Evolutionary conservation across 2,888 invertebrate species (phyloP).

Genomic region (Chaitophorus viminalis): DNA sequence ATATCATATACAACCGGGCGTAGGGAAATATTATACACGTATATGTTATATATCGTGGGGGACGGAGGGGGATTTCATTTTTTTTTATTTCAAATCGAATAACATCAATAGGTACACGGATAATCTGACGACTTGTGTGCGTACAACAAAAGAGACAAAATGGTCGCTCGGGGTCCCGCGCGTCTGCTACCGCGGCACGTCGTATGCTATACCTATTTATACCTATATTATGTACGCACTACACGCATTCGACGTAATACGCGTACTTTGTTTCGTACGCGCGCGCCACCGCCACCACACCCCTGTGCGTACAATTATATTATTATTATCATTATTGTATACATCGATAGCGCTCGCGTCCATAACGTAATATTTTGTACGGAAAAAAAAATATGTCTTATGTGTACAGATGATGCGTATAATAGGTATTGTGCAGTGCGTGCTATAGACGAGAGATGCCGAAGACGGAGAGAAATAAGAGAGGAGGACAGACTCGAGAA

Average conservation of each 20-base stretch:
- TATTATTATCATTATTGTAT: no score
- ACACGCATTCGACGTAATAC: not conserved
- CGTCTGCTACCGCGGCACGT: not conserved
- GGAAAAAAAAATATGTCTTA: no score
- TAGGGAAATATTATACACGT: not conserved
- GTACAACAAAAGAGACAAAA: conserved; percentile 57
- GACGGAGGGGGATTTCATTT: not conserved
- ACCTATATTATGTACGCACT: no score
- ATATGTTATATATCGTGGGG: not conserved
- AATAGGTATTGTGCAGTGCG: no score
- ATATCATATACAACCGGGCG: no score
- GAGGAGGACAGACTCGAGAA: conserved; percentile 1
- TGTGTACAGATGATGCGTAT: no score
- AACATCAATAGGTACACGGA: conserved; percentile 55
- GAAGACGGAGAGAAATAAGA: no score
- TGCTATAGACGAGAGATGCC: no score
- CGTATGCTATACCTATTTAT: not conserved
- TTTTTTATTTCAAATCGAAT: conserved; percentile 8
- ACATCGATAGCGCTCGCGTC: no score
- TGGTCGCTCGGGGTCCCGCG: conserved; percentile 29
- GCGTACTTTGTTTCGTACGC: not conserved
- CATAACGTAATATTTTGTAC: not conserved
- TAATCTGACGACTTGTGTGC: conserved; percentile 38
- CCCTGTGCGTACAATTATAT: no score
- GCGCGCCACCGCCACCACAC: no score